These are phyloP conservation scores for Rhamnusium bicolor DNA, from an alignment of 2,888 invertebrate genomes.

Conservation along the genomic window DNA sequence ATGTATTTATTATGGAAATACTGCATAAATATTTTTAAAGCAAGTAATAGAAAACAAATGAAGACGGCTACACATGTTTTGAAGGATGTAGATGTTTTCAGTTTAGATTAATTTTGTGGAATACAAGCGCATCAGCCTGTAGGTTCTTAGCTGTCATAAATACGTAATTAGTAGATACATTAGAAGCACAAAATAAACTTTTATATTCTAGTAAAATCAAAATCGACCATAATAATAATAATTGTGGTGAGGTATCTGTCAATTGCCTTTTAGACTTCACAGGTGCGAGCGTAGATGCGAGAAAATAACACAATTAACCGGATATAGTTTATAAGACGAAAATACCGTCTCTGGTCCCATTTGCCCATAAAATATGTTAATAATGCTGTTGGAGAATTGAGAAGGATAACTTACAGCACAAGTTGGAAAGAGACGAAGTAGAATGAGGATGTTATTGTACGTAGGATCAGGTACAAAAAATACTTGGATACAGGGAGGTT, in stretches of 20 bases:
- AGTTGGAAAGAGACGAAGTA: background rate
- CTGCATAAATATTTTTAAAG: too few species aligned
- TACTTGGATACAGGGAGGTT: constrained; percentile 27
- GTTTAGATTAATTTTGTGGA: too few species aligned
- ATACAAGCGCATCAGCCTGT: background rate
- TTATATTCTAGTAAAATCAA: background rate
- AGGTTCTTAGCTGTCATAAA: background rate
- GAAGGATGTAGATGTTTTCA: too few species aligned
- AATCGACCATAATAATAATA: constrained; percentile 14
- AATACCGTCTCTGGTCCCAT: constrained; percentile 48
- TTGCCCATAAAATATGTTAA: constrained; percentile 51
- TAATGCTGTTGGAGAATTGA: constrained; percentile 33
- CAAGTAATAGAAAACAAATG: too few species aligned
- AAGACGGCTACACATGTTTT: too few species aligned
- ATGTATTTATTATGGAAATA: too few species aligned
- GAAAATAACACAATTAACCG: constrained; percentile 54
- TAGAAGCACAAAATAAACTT: background rate
- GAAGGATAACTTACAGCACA: background rate
- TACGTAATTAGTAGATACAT: background rate
- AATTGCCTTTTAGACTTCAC: constrained; percentile 36
- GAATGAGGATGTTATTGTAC: constrained; percentile 6
- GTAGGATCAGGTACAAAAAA: constrained; percentile 28
- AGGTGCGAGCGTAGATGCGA: too few species aligned
- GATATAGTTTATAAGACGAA: constrained; percentile 57
- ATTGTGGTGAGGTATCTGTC: constrained; percentile 18